Evolutionary conservation across 2,888 invertebrate genomes (phyloP).

Genomic region (Tenthredo livida): DNA sequence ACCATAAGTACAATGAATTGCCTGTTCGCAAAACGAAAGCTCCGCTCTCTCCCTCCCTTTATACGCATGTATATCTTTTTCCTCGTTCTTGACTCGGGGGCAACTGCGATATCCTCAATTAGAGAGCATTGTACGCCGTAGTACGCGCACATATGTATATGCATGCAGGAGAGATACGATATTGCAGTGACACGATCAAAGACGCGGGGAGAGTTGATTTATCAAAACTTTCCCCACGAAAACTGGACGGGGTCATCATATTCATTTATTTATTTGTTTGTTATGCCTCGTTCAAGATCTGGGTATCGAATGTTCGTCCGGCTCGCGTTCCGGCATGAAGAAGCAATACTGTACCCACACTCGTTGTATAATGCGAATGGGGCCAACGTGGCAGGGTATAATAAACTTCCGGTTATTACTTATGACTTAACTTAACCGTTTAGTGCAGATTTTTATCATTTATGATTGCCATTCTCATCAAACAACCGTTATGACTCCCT

Average conservation of each 20-base stretch:
- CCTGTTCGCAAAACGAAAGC: conserved; percentile 48
- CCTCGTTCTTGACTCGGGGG: conserved; percentile 34
- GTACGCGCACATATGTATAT: neutral
- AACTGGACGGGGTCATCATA: conserved; percentile 42
- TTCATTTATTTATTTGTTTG: conserved; percentile 44
- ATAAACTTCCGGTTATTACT: conserved; percentile 31
- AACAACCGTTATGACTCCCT: neutral
- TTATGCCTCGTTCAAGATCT: neutral
- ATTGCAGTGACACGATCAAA: conserved; percentile 39
- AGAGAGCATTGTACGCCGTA: conserved; percentile 36
- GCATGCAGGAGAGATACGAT: neutral
- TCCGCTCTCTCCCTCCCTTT: conserved; percentile 26
- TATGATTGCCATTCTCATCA: neutral
- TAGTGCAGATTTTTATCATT: neutral
- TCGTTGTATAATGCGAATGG: neutral
- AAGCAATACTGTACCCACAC: neutral
- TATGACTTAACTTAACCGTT: neutral
- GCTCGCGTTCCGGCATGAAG: neutral
- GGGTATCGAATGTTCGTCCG: conserved; percentile 18
- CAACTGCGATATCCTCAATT: conserved; percentile 45
- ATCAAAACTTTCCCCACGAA: conserved; percentile 48
- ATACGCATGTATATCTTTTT: conserved; percentile 10
- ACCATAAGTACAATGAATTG: conserved; percentile 37
- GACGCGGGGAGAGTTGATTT: conserved; percentile 43
- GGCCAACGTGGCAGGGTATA: conserved; percentile 21